phyloP scores from a whole-genome alignment of 2,113 vertebrate species.

The Delphinus delphis region DNA sequence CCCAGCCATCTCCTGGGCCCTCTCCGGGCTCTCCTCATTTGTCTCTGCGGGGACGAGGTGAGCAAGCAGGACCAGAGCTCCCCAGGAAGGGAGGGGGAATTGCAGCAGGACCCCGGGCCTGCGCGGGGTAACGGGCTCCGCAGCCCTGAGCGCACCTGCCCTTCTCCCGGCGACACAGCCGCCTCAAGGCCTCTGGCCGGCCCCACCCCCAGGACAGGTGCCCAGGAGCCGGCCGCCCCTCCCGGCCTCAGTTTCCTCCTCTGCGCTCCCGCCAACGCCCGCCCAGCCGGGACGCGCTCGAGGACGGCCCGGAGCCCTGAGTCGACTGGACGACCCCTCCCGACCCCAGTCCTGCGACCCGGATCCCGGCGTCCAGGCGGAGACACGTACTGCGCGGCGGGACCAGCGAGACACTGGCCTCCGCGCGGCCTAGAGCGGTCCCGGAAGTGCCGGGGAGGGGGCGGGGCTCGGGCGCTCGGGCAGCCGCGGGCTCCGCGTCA shows the following conservation, averaged over 20 bases:
- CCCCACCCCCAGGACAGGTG: not conserved
- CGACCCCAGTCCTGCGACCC: accelerated
- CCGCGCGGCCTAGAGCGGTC: conserved; percentile 52
- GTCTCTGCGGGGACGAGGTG: not conserved
- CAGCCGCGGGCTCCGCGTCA: not conserved
- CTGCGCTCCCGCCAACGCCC: not conserved
- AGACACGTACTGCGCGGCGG: accelerated
- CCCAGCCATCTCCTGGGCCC: not conserved
- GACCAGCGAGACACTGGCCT: conserved; percentile 58
- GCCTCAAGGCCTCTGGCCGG: not conserved
- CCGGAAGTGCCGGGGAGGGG: conserved; percentile 55
- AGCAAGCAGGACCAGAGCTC: not conserved
- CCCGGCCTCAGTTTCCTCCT: not conserved
- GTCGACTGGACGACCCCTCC: not conserved
- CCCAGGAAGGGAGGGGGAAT: not conserved
- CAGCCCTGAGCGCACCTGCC: not conserved
- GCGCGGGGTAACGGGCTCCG: not conserved
- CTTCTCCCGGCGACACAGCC: not conserved
- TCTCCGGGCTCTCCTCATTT: not conserved
- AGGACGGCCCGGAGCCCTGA: not conserved
- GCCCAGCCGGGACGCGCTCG: not conserved
- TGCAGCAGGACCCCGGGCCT: not conserved
- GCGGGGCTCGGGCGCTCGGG: not conserved
- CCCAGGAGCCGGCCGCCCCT: not conserved
- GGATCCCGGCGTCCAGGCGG: accelerated